Conservation (phyloP, 2,888 invertebrate species). For the Aspidiotus rigidus region DNA sequence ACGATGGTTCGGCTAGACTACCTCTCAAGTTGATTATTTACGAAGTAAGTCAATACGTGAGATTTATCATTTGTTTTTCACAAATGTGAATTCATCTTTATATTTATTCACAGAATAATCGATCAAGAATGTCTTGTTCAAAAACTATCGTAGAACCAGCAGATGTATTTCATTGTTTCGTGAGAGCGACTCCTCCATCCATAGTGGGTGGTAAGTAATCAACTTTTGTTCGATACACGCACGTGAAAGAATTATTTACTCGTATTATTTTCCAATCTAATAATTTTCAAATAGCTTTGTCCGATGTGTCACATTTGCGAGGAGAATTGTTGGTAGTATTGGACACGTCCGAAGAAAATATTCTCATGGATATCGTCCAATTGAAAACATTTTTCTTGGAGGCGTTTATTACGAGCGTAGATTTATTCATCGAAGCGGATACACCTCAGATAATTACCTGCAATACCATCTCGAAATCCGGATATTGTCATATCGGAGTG, state of each 20-base stretch:
- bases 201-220: neutral
- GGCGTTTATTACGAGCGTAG: neutral
- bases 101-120: constrained; percentile 21
- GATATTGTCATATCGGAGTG: neutral
- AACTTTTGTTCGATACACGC: neutral
- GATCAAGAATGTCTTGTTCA: constrained; percentile 15
- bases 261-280: neutral
- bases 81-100: neutral
- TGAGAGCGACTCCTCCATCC: constrained; percentile 14
- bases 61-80: neutral
- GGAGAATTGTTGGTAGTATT: constrained; percentile 15
- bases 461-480: neutral
- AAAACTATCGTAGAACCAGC: constrained; percentile 31
- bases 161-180: constrained; percentile 29
- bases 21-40: constrained; percentile 34
- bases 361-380: neutral
- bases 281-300: neutral
- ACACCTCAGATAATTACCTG: constrained; percentile 5
- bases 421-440: constrained; percentile 13
- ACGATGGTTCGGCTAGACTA: constrained; percentile 30
- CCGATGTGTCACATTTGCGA: neutral
- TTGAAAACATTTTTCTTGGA: constrained; percentile 8
- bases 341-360: constrained; percentile 20
- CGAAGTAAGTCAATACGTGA: constrained; percentile 18
- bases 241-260: neutral